These are phyloP conservation scores for Ciconia nigra DNA, from an alignment of 2,797 vertebrate genomes.

Conservation along the genomic window DNA sequence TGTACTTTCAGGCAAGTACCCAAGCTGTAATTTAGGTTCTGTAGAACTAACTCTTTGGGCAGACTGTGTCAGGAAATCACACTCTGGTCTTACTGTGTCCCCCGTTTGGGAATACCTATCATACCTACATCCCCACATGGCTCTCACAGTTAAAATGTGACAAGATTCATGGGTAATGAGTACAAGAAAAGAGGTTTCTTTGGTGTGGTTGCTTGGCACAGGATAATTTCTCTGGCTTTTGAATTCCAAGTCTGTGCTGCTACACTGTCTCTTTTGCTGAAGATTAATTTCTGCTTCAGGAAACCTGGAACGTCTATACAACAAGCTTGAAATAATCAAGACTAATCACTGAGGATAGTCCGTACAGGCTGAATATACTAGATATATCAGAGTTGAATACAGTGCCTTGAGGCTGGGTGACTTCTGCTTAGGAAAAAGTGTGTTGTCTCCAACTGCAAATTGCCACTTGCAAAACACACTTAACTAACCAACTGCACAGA, in stretches of 20 bases:
- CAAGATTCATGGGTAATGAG: neutral
- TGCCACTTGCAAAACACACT: neutral
- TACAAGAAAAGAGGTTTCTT: neutral
- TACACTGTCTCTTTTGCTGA: neutral
- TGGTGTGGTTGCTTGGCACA: neutral
- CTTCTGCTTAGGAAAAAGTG: conserved; percentile 2
- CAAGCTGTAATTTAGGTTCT: neutral
- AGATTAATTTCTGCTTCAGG: neutral
- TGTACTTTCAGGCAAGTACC: neutral
- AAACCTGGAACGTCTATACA: neutral
- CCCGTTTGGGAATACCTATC: neutral
- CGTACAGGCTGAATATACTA: neutral
- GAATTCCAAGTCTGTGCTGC: neutral
- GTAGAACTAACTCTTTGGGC: neutral
- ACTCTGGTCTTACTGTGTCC: neutral
- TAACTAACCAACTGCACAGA: neutral
- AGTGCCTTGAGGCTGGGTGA: neutral
- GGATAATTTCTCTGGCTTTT: neutral
- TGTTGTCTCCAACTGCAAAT: neutral
- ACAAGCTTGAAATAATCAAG: neutral
- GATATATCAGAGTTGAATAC: neutral
- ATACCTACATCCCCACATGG: neutral
- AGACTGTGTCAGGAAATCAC: neutral
- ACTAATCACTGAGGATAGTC: neutral
- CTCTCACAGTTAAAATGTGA: neutral